Evolutionary conservation across 2,113 vertebrate genomes (phyloP).

Genomic region (Syngnathus floridae): DNA sequence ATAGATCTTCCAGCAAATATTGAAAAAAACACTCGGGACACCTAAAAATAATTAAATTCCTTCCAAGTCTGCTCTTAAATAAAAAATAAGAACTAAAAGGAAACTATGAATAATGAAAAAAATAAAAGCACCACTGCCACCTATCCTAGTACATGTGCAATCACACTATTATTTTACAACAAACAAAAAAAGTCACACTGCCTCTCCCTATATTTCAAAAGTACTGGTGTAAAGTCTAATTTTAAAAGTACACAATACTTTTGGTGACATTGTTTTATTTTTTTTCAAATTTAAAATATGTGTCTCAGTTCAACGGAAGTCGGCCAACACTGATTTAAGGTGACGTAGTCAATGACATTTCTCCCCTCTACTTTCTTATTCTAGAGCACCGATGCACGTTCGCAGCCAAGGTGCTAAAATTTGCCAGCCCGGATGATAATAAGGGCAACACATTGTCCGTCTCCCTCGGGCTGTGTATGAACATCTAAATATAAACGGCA

Average conservation of each 20-base stretch:
- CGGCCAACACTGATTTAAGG: neutral
- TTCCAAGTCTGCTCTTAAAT: too few relatives aligned
- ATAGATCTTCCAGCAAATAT: too few relatives aligned
- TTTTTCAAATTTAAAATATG: neutral
- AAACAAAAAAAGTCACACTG: too few relatives aligned
- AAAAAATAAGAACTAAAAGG: too few relatives aligned
- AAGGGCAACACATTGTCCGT: constrained; percentile 27
- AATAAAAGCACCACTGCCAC: too few relatives aligned
- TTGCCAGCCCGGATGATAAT: constrained; percentile 25
- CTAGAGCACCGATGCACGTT: constrained; percentile 4
- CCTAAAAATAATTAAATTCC: too few relatives aligned
- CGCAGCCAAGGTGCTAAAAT: constrained; percentile 10
- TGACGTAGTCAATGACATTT: neutral
- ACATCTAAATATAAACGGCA: constrained; percentile 61
- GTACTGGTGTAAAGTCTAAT: too few relatives aligned
- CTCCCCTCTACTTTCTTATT: neutral
- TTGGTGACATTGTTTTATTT: neutral
- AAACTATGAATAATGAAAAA: too few relatives aligned
- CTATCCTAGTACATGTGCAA: too few relatives aligned
- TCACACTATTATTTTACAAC: too few relatives aligned
- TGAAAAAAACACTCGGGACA: too few relatives aligned
- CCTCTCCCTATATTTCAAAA: too few relatives aligned
- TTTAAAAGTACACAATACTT: neutral
- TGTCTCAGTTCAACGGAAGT: neutral
- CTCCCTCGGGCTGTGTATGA: constrained; percentile 40